Conservation (phyloP, 2,113 vertebrate genomes). For the Chitala chitala region DNA sequence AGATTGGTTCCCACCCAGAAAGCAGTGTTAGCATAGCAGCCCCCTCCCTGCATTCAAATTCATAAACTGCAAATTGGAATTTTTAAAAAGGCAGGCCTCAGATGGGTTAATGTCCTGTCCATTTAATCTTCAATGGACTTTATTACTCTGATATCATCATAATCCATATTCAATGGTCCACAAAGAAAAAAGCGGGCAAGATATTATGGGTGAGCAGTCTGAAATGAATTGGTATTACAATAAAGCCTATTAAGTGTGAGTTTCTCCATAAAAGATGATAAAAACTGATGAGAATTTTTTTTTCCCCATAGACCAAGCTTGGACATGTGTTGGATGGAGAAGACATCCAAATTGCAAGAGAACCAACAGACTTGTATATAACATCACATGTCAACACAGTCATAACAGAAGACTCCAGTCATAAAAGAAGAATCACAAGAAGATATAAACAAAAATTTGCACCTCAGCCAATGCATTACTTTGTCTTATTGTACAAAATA, state of each 20-base stretch:
- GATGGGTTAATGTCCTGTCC: constrained; percentile 17
- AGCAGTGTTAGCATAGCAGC: background rate
- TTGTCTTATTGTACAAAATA: no score
- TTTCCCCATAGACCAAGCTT: no score
- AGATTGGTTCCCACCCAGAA: background rate
- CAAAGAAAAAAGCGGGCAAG: constrained; percentile 9
- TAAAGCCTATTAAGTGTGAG: constrained; percentile 15
- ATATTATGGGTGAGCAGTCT: constrained; percentile 16
- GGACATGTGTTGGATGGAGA: no score
- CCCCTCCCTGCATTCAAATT: constrained; percentile 8
- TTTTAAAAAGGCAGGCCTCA: constrained; percentile 12
- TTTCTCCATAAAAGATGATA: constrained; percentile 17
- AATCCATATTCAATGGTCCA: constrained; percentile 25
- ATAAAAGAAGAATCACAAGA: no score
- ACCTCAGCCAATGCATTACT: no score
- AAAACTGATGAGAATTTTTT: background rate
- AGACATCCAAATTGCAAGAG: no score
- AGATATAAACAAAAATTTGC: no score
- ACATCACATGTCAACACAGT: no score
- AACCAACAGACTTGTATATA: no score
- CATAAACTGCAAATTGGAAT: constrained; percentile 21
- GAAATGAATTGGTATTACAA: constrained; percentile 16
- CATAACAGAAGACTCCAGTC: no score
- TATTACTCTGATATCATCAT: constrained; percentile 18
- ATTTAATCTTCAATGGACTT: constrained; percentile 19